Evolutionary conservation across 1,140 invertebrate species (phyloP), one percentile per base, ranked within the genome.

Genomic region (Dufourea novaeangliae): DNA sequence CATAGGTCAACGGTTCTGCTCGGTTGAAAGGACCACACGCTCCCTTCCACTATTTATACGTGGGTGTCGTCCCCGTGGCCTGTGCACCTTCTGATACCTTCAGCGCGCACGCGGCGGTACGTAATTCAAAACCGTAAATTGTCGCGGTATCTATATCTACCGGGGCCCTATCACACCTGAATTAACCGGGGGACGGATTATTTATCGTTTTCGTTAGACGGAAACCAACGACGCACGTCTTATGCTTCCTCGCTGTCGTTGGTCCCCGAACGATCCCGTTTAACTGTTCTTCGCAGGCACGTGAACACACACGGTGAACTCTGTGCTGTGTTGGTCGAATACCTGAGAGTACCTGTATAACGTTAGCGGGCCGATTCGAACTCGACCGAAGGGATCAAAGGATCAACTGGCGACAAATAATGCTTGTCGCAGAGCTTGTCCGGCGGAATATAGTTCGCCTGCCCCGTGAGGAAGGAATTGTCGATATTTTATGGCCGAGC

Each of bases 1-100:
- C 86, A 84, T 75, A 85, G 85, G 79, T 87, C 85, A 79, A 52
- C 74, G 37, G 69, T 78, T 57, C 69, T 61, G 46, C 78, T 57
- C 29, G 72, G 73, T 71, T 62, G 73, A 70, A 66, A 63, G 63
- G 73, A 50, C 74, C 46, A 54, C 68, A 72, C 79, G 78, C 78
- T 84, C 46, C 68, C 37, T 61, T 44, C 72, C 72, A 56, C 72
- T 54, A 50, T 52, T 77, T 64, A 68, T 34, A 62, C 80, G 79
- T 78, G 63, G 37, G 66, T 37, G 50, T 69, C 66, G 72, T 68
- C 63, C 64, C 37, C 73, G 39, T 76, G 46, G 73, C 71, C 27
- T 22, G 59, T 46, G 27, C 32, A n/a, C 25, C 64, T 59, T 59
- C 54, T 34, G 46, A 64, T 25, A 12, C 37, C 46, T 29, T 25